These are phyloP conservation scores for Nymphicus hollandicus DNA, from an alignment of 2,113 vertebrate species.

Conservation along the genomic window DNA sequence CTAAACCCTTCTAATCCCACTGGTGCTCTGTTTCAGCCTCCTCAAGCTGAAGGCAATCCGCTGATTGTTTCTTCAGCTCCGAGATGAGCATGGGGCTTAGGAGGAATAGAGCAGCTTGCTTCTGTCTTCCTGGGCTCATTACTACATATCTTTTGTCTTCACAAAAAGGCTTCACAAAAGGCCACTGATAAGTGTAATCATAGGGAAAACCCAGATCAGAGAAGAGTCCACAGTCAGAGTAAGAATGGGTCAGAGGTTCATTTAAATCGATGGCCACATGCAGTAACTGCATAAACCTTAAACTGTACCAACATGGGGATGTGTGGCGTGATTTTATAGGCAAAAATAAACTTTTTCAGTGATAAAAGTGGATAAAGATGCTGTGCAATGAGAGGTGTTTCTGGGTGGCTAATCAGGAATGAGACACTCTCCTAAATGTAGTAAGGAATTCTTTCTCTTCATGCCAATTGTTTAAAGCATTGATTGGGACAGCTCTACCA, in stretches of 20 bases:
- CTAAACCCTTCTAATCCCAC: constrained; percentile 5
- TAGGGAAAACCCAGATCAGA: not conserved
- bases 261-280: not conserved
- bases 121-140: not conserved
- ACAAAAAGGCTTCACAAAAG: not conserved
- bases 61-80: not conserved
- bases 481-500: not conserved
- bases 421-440: not conserved
- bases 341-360: not conserved
- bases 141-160: not conserved
- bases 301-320: not conserved
- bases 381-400: not conserved
- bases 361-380: not conserved
- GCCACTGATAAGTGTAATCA: not conserved
- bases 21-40: not conserved
- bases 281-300: not conserved
- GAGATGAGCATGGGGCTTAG: not conserved
- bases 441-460: not conserved
- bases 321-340: not conserved
- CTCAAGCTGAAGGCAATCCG: not conserved
- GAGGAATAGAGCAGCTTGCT: not conserved
- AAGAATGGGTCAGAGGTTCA: not conserved
- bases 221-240: not conserved
- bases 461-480: not conserved
- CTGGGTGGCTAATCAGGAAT: not conserved